These are phyloP conservation scores for Pheosia gnoma DNA, from an alignment of 2,888 invertebrate species.

Conservation along the genomic window DNA sequence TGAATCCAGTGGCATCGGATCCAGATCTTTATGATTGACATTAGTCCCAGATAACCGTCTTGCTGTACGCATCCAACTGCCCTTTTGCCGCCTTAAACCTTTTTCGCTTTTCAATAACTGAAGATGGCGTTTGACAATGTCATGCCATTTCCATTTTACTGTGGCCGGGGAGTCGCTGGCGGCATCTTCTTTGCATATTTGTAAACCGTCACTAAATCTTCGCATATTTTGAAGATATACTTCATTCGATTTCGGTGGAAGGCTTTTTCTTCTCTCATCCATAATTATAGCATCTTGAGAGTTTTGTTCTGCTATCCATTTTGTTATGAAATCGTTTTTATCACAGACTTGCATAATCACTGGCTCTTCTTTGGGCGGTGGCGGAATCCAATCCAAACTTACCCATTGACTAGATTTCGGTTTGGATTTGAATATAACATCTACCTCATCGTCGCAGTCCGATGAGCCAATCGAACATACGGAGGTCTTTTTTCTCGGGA, in stretches of 20 bases:
- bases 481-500: constrained; percentile 78
- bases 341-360: constrained; percentile 80
- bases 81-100: constrained; percentile 76
- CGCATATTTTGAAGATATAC: constrained; percentile 79
- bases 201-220: constrained; percentile 78
- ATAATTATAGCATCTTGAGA: constrained; percentile 71
- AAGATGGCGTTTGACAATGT: constrained; percentile 79
- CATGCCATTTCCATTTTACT: constrained; percentile 82
- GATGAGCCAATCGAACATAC: constrained; percentile 82
- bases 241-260: constrained; percentile 81
- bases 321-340: constrained; percentile 82
- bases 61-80: constrained; percentile 78
- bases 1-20: constrained; percentile 64
- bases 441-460: constrained; percentile 80
- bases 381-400: constrained; percentile 82
- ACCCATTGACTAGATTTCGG: constrained; percentile 85
- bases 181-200: constrained; percentile 81
- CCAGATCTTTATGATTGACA: constrained; percentile 61
- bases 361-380: constrained; percentile 79
- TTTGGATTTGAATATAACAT: constrained; percentile 83
- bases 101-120: constrained; percentile 77
- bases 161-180: constrained; percentile 81
- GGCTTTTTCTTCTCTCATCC: constrained; percentile 78
- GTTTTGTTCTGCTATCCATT: constrained; percentile 83
- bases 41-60: constrained; percentile 72